Base-by-base conservation (phyloP, 2,888 invertebrate species). In the Catocala nupta region DNA sequence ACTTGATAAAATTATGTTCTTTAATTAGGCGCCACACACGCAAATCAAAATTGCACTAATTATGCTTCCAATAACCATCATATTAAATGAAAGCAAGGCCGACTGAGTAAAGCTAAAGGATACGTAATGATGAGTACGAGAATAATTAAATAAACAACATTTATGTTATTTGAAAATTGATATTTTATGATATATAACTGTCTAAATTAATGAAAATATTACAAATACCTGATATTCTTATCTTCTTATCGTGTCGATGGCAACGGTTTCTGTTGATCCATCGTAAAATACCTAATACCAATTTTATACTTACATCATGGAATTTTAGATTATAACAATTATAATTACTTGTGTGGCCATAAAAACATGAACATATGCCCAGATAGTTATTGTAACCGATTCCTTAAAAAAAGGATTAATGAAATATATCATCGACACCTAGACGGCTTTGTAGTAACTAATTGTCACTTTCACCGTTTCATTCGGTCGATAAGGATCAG, bases 391-490 rank as follows among this genome's bases (percentile, higher is more conserved):
- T 39, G 5, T 8, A 39, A 9, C 36, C 36, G 36, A 1, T 7
- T 1, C 36, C 36, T 9, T 39, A 8, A 39, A 39, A 7, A 39
- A 9, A 12, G 48, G 11, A 55, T 58, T 62, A 16, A 44, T 39
- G 13, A 60, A 63, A 61, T 50, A 47, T 44, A 44, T n/a, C 10
- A 7, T 13, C n/a, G 8, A 7, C 6, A 42, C 50, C n/a, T 64
- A 49, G 34, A 43, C 47, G 25, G 36, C 49, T 56, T 48, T 58
- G 50, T 67, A 67, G 55, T 73, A 66, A 56, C 70, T 75, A 75
- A 78, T 76, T 50, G 66, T 87, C 81, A 89, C 91, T 91, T 91
- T 91, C 91, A 82, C 89, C 83, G 55, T 69, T 74, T 82, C 82
- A 81, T 51, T 83, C 77, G 73, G 74, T 71, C 73, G 88, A 90